A percentile compares a stretch with the other conserved stretches of the same genome.
These are phyloP conservation scores for Neoitamus cyanurus DNA, from an alignment of 2,888 invertebrate genomes.

Conservation along the genomic window DNA sequence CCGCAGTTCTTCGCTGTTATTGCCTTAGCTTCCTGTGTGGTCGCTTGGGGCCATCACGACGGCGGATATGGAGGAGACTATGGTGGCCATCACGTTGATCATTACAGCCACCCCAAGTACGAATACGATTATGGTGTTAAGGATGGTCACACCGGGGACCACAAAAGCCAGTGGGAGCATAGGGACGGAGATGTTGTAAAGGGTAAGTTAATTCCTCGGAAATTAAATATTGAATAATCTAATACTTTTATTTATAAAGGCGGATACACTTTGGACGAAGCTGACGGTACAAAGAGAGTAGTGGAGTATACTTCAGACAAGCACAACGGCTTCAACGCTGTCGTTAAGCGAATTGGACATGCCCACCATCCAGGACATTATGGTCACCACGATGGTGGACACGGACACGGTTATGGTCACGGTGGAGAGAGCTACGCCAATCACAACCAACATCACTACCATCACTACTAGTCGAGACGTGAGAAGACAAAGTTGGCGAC, in stretches of 20 bases:
- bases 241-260: constrained; percentile 54
- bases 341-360: constrained; percentile 68
- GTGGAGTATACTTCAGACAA: constrained; percentile 68
- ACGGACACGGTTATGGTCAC: constrained; percentile 22
- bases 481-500: neutral
- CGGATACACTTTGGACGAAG: constrained; percentile 67
- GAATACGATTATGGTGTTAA: constrained; percentile 68
- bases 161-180: constrained; percentile 68
- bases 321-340: constrained; percentile 68
- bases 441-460: constrained; percentile 33
- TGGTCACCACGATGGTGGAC: constrained; percentile 52
- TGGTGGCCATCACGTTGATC: constrained; percentile 64
- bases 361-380: constrained; percentile 58
- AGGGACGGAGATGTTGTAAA: constrained; percentile 69
- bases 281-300: constrained; percentile 68
- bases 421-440: constrained; percentile 44
- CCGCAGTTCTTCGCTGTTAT: neutral
- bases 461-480: constrained; percentile 8
- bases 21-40: neutral
- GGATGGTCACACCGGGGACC: constrained; percentile 67
- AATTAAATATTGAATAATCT: neutral
- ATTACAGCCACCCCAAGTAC: constrained; percentile 66
- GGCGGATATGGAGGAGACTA: neutral
- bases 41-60: neutral
- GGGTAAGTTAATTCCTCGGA: constrained; percentile 54